Conservation (phyloP, 1,140 invertebrate species). For the Sogatella furcifera region DNA sequence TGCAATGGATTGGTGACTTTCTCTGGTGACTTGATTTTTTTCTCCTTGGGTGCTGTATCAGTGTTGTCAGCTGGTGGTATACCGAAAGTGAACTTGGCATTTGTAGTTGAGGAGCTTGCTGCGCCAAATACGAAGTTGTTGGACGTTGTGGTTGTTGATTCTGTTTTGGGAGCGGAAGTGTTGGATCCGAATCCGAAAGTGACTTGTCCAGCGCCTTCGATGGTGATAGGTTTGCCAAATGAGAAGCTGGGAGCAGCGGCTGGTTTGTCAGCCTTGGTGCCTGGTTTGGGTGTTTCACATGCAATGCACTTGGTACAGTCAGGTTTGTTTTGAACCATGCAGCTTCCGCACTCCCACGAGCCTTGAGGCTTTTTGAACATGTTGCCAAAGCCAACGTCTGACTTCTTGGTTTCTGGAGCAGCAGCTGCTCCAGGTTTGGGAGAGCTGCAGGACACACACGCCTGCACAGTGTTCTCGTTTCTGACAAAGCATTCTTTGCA, state of each 20-base stretch:
- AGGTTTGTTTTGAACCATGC: conserved; percentile 44
- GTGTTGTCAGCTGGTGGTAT: background rate
- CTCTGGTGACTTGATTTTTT: background rate
- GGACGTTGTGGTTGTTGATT: background rate
- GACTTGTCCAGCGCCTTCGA: background rate
- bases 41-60: background rate
- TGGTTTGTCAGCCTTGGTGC: conserved; percentile 27
- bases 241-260: conserved; percentile 1
- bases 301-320: conserved; percentile 41
- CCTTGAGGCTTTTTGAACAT: conserved; percentile 38
- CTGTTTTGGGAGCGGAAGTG: background rate
- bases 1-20: background rate
- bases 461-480: conserved; percentile 39
- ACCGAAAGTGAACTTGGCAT: background rate
- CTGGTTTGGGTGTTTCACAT: conserved; percentile 27
- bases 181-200: conserved; percentile 3
- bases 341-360: conserved; percentile 47
- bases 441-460: conserved; percentile 44
- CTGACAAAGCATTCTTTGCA: conserved; percentile 47
- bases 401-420: conserved; percentile 10
- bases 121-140: background rate
- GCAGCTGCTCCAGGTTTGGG: conserved; percentile 33
- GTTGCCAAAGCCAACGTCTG: conserved; percentile 33
- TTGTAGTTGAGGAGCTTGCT: background rate
- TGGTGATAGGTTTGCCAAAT: too few relatives aligned